Percentiles rank a stretch among this genome's conserved stretches.
Evolutionary conservation across 2,113 vertebrate species (phyloP).

Genomic region (Panurus biarmicus): DNA sequence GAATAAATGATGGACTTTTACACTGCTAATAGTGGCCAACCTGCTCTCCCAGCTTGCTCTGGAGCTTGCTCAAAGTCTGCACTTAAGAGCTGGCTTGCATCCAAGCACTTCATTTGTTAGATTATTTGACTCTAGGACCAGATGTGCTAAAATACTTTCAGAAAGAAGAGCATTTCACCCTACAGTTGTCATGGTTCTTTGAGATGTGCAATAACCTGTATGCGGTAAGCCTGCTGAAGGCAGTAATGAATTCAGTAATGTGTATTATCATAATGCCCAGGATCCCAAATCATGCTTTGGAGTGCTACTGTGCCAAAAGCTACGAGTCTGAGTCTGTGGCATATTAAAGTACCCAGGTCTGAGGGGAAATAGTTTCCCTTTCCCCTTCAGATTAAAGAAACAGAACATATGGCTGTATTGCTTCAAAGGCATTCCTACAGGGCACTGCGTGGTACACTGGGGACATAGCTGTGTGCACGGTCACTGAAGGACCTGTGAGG

Average conservation of each 20-base stretch:
- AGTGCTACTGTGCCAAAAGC: constrained; percentile 29
- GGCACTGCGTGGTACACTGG: background rate
- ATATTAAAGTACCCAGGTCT: background rate
- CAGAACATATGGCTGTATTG: constrained; percentile 19
- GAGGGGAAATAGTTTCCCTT: background rate
- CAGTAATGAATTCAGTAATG: constrained; percentile 18
- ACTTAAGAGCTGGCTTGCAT: constrained; percentile 28
- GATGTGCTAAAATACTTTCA: constrained; percentile 50
- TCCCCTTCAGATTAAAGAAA: constrained; percentile 37
- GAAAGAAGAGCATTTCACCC: constrained; percentile 5
- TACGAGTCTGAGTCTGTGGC: background rate
- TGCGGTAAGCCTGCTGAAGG: background rate
- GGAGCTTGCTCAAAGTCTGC: constrained; percentile 1
- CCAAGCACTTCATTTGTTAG: constrained; percentile 23
- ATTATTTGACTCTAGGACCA: constrained; percentile 31
- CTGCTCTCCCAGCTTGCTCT: background rate
- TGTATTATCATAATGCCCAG: background rate
- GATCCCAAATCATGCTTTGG: background rate
- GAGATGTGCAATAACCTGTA: constrained; percentile 3
- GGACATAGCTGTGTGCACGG: background rate
- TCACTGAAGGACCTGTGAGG: constrained; percentile 26
- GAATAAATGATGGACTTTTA: background rate
- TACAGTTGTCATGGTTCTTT: constrained; percentile 1
- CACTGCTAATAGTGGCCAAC: background rate
- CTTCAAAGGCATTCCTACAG: constrained; percentile 55